Conservation (phyloP, 2,113 vertebrate species). For the Pelmatolapia mariae region DNA sequence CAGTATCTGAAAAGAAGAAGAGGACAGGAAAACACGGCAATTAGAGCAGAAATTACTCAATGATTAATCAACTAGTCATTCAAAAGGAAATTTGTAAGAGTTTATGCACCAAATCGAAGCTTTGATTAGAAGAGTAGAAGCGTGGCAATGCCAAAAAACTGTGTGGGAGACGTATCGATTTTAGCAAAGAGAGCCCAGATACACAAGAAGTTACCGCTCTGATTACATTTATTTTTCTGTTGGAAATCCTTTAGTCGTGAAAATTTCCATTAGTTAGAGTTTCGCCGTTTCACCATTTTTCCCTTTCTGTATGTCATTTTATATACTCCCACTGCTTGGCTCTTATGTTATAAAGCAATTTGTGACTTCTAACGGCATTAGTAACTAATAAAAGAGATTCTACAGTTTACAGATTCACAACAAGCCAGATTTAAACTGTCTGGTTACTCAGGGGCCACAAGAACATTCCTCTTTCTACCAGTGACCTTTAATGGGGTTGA, state of each 20-base stretch:
- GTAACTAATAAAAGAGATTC: neutral
- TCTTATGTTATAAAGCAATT: neutral
- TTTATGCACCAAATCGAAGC: neutral
- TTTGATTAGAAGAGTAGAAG: neutral
- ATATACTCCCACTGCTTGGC: neutral
- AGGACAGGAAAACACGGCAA: neutral
- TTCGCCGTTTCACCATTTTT: neutral
- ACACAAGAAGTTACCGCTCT: rapidly evolving
- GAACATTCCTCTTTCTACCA: neutral
- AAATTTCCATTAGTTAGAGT: neutral
- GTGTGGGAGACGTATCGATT: neutral
- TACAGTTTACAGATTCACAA: neutral
- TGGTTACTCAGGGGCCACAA: neutral
- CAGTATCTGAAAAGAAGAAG: constrained; percentile 78
- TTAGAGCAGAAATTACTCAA: neutral
- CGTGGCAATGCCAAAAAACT: neutral
- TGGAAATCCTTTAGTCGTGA: neutral
- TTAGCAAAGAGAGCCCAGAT: neutral
- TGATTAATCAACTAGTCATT: neutral
- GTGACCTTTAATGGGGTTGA: neutral
- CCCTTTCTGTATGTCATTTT: neutral
- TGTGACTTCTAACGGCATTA: neutral
- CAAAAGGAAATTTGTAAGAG: neutral
- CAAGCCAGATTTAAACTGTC: neutral
- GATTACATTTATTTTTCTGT: neutral